Evolutionary conservation across 1,140 invertebrate genomes (phyloP).

Genomic region (Harpegnathos saltator): DNA sequence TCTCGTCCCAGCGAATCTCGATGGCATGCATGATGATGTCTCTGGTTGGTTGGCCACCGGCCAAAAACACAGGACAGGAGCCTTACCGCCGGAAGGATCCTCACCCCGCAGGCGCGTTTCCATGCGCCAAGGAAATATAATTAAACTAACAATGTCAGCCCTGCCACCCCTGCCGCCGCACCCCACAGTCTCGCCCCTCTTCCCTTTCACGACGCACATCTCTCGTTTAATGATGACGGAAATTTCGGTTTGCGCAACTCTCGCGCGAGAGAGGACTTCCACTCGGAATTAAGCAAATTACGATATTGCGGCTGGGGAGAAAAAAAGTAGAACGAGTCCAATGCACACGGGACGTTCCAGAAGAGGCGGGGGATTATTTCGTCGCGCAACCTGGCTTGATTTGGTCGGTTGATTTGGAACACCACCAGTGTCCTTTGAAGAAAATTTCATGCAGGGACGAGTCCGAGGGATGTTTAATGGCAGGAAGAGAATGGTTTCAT

Average conservation of each 20-base stretch:
- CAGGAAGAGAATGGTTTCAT: neutral
- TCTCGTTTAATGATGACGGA: slow-evolving; percentile 61
- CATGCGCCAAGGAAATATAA: slow-evolving; percentile 66
- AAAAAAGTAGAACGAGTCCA: slow-evolving; percentile 40
- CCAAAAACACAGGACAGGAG: slow-evolving; percentile 66
- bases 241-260: slow-evolving; percentile 39
- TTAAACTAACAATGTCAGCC: slow-evolving; percentile 74
- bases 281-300: slow-evolving; percentile 61
- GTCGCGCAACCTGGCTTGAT: slow-evolving; percentile 4
- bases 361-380: neutral
- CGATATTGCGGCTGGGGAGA: neutral
- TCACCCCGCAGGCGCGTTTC: slow-evolving; percentile 45
- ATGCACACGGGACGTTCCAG: neutral
- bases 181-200: neutral
- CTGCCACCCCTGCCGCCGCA: too few species aligned
- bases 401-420: too few species aligned
- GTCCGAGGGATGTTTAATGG: neutral
- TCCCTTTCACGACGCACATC: slow-evolving; percentile 28
- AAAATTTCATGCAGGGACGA: neutral
- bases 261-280: slow-evolving; percentile 26
- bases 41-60: slow-evolving; percentile 65
- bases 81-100: neutral
- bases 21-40: slow-evolving; percentile 61
- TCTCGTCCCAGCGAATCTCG: slow-evolving; percentile 36
- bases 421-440: neutral